Base-by-base conservation (phyloP, 2,888 invertebrate species). In the Cosmia pyralina region DNA sequence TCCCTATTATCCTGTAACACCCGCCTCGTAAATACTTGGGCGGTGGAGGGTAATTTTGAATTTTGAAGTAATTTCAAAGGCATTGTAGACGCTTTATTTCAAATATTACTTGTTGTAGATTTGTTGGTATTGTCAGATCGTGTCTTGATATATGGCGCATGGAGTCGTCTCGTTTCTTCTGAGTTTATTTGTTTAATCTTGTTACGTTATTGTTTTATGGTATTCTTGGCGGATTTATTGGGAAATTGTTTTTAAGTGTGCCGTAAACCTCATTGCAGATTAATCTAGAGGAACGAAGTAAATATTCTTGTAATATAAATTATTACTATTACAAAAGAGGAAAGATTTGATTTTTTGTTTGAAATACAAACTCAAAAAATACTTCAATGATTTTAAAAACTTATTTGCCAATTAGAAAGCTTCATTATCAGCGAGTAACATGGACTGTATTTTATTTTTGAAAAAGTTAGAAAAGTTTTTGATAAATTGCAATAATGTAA, bases 1-100 rank as follows among this genome's bases (percentile, higher is more conserved):
- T 88, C 89, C 90, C 94, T 92, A 93, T 95, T 94, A 95, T 93
- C 93, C 92, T 89, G 92, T 92, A 90, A 92, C 92, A 89, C 92
- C 90, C 91, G 86, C 85, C 90, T 92, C 94, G 92, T 95, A 94
- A 95, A 95, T 94, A 94, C 91, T 93, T 90, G 89, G 92, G 92
- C 88, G 89, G 91, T 89, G 84, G 88, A 87, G 89, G 88, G 90
- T 85, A 88, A 88, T 87, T 90, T 86, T 87, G 87, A 91, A 89
- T 90, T 90, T 90, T 88, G 86, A 88, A 88, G 88, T 85, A 86
- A 85, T 88, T 86, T 85, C 82, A 74, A 88, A 86, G 86, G 84
- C 84, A 82, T 80, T 86, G 75, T 85, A 82, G 83, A 87, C 82
- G 85, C 82, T 87, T 87, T 82, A 83, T 83, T 88, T 83, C 82